Evolutionary conservation across 2,113 vertebrate genomes (phyloP), one percentile per base, ranked within the genome.

Genomic region (Onychostruthus taczanowskii): DNA sequence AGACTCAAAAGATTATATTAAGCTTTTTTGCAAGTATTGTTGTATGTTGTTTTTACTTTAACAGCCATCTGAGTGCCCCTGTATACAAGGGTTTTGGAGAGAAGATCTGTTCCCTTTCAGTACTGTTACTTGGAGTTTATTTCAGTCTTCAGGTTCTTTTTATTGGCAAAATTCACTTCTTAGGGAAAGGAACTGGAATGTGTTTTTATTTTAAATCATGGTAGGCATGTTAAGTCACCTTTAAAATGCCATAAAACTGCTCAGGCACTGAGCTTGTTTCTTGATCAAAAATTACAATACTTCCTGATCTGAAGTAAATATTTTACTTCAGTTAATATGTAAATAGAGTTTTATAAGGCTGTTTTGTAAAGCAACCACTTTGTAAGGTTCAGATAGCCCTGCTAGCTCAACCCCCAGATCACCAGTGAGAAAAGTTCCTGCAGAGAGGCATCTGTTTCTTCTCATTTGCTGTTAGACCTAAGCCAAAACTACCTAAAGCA

Each of bases 1-100:
- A 94, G 94, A 95, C 84, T 97, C 66, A 82, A 87, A 93, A 80
- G 69, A 64, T 97, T 96, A 94, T 94, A 94, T 73, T 61, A 89
- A 78, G 80, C 58, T 73, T 61, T 92, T 94, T 58, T 90, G 68
- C 53, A 91, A 87, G 63, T 85, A 53, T 9, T 17, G 4, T 83
- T 76, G 77, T 74, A 93, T 84, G 80, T 80, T 70, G 44, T 91
- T 88, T 91, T 94, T 90, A 67, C 73, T 94, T 59, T 26, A 90
- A 55, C 49, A 70, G 18, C 62, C 28, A 33, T 84, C 43, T 52
- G 62, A 68, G 35, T 89, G 58, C 24, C 69, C 73, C 30, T 96
- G 44, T 35, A 30, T 63, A 17, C 16, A 85, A 69, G 31, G 67
- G 41, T 79, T 81, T 87, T 70, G 20, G 62, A 76, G 59, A 67